Evolutionary conservation across 2,888 invertebrate species (phyloP), one percentile per base, ranked within the genome.

Genomic region (Aplocera efformata): DNA sequence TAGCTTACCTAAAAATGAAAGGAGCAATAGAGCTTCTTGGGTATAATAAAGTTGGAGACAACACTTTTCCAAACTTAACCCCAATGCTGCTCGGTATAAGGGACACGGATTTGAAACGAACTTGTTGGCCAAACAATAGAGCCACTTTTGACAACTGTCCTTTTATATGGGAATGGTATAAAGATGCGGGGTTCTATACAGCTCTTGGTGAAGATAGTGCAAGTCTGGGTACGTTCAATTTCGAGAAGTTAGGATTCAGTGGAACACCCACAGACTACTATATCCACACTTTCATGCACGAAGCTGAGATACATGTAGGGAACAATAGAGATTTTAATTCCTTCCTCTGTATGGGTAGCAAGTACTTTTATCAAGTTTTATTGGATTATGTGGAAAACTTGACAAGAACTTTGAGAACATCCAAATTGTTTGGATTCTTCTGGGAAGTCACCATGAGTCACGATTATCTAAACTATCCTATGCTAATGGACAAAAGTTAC

Each of bases 1-100:
- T 90, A 9, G 70, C 85, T 1, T 91, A 89, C 54, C 80, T 96
- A 33, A 82, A 89, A 42, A 74, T 90, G 8, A 80, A 94, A 45
- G 89, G 90, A 7, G 93, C 93, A 24, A 89, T 95, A 33, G 96
- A 96, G 68, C 88, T 98, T 68, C 76, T 93, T 53, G 98, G 98
- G 3, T 97, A 96, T 75, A 97, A 95, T 69, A 98, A 98, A 89
- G 94, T 98, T 6, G 98, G 93, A 1, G 98, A 98, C 74, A 98
- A 98, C 73, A 98, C 98, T 0, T 97, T 95, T 70, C 96, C 97
- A 0, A 98, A 98, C 74, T 72, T 98, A 42, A 91, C 94, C 5
- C 94, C 98, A 0, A 90, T 96, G 48, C 79, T 97, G 7, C 91
- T 92, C 1, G 97, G 97, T 0, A 69, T 92, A 27, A 90, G 89